Evolutionary conservation across 1,140 invertebrate genomes (phyloP).

Genomic region (Sycobia sp.): DNA sequence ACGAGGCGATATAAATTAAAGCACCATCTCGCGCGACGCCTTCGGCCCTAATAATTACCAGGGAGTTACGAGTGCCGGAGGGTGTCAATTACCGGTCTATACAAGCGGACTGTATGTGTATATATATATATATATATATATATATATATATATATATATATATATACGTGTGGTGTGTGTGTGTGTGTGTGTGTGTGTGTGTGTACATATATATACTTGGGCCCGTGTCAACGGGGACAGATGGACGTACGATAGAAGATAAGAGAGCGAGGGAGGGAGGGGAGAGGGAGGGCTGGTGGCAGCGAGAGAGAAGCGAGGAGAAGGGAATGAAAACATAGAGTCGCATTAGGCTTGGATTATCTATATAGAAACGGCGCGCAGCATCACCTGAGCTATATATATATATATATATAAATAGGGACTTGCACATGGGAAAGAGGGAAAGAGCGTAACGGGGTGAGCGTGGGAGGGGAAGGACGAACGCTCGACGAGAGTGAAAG

Average conservation of each 20-base stretch:
- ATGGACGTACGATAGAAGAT: neutral
- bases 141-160: too few relatives aligned
- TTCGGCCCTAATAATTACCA: slow-evolving; percentile 16
- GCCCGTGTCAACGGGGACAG: too few relatives aligned
- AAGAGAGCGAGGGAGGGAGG: neutral
- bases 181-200: too few relatives aligned
- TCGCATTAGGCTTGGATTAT: too few relatives aligned
- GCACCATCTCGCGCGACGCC: slow-evolving; percentile 3
- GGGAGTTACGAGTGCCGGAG: slow-evolving; percentile 20
- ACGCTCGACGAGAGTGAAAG: neutral
- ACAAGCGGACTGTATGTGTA: slow-evolving; percentile 6
- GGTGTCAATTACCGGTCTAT: slow-evolving; percentile 26
- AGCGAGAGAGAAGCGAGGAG: neutral
- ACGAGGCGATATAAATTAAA: slow-evolving; percentile 12
- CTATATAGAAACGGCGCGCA: too few relatives aligned
- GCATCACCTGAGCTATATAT: too few relatives aligned
- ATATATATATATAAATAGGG: too few relatives aligned
- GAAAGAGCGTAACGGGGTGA: neutral
- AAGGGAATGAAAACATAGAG: neutral
- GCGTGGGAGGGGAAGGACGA: neutral
- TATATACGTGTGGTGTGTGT: too few relatives aligned
- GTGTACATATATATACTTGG: too few relatives aligned
- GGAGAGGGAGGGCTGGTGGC: neutral
- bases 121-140: too few relatives aligned
- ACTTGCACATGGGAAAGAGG: neutral